Conservation (phyloP, 2,797 vertebrate species). For the Coccyzus lansbergi region DNA sequence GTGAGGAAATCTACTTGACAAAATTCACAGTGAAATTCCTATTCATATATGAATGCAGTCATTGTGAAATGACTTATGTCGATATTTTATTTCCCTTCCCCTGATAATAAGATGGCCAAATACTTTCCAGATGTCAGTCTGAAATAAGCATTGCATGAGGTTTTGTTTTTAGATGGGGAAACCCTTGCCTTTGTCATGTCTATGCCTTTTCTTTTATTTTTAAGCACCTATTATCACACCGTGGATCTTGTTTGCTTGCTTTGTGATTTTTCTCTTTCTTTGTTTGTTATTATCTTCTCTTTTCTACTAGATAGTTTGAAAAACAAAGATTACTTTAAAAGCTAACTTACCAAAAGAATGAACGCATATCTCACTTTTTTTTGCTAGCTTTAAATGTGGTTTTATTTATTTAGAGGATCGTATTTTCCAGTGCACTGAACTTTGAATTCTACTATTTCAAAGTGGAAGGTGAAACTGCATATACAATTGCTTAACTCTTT, state of each 20-base stretch:
- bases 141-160: not conserved
- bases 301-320: not conserved
- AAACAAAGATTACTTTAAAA: not conserved
- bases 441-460: not conserved
- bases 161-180: not conserved
- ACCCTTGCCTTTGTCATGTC: not conserved
- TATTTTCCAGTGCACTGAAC: not conserved
- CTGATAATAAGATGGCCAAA: not conserved
- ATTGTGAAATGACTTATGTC: not conserved
- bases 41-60: not conserved
- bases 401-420: not conserved
- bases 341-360: not conserved
- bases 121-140: conserved; percentile 27
- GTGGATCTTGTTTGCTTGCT: not conserved
- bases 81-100: not conserved
- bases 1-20: not conserved
- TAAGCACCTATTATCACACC: rapidly evolving
- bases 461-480: not conserved
- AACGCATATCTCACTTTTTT: not conserved
- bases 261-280: not conserved
- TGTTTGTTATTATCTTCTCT: not conserved
- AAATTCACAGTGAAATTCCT: not conserved
- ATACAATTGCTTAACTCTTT: not conserved
- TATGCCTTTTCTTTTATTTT: not conserved
- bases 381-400: not conserved